A percentile compares a stretch with the other conserved stretches of the same genome.
Evolutionary conservation across 1,140 invertebrate genomes (phyloP).

Genomic region (Trigoniulus corallinus): DNA sequence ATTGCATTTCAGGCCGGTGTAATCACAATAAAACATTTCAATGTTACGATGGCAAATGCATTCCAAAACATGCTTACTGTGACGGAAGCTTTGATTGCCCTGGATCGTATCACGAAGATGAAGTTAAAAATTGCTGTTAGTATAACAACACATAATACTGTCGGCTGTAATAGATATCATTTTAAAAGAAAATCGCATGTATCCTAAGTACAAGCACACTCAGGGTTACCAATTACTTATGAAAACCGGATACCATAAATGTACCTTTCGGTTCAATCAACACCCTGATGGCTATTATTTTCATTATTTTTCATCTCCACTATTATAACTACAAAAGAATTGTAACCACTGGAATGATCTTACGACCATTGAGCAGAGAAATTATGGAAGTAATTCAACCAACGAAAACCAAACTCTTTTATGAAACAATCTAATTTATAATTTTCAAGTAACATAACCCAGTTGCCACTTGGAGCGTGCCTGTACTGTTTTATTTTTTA

Average conservation of each 20-base stretch:
- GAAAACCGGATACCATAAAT: no score
- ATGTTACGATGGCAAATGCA: slow-evolving; percentile 20
- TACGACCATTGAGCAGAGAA: no score
- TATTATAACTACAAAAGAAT: no score
- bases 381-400: no score
- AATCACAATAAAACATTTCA: slow-evolving; percentile 18
- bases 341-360: no score
- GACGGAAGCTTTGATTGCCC: slow-evolving; percentile 18
- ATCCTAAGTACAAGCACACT: no score
- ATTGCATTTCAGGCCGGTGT: slow-evolving; percentile 17
- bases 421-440: background rate
- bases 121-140: slow-evolving; percentile 15
- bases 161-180: background rate
- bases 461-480: no score
- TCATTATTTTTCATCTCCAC: background rate
- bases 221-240: no score
- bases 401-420: no score
- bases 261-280: no score
- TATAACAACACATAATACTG: background rate
- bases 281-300: no score
- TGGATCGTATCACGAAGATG: slow-evolving; percentile 21
- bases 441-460: background rate
- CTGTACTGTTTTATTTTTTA: slow-evolving; percentile 3
- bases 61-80: slow-evolving; percentile 17
- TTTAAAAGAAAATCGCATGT: no score